Base-by-base conservation (phyloP, 2,797 vertebrate species). In the Sebastiscus tertius region DNA sequence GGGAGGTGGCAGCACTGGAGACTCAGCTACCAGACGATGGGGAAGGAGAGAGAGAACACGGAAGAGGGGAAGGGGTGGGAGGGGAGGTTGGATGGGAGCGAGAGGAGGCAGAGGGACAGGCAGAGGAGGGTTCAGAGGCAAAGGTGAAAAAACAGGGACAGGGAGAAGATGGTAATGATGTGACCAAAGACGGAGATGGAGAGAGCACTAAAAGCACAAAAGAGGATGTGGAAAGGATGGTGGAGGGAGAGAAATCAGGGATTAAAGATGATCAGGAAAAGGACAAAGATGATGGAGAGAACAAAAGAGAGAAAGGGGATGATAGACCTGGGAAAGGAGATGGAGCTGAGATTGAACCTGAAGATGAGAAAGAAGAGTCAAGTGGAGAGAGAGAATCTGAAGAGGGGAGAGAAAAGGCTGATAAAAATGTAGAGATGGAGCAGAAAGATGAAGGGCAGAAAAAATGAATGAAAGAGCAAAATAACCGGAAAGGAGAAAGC, bases 101-200 rank as follows among this genome's bases (percentile, higher is more conserved):
- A 80, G 92, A 92, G 20, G 89, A 95, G 71, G 85, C 80, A 49
- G 88, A 91, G 39, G 91, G 87, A 58, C 87, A 93, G 59, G 91
- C 88, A 75, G 89, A 85, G 65, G 79, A 73, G 29, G 63, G 59
- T 7, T 72, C 39, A 12, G 64, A 83, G 26, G 16, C 5, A 34
- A 77, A 85, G 26, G 26, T 8, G 8, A 68, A 56, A 33, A 83
- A 77, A 73, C 69, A 69, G 13, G 66, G 49, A 52, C 68, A 71
- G 11, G 79, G 66, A 64, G 77, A 80, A 12, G 81, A 86, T 27
- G 60, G 49, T 10, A 72, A 72, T 22, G 70, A 88, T 54, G 77
- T 92, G 52, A 65, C 80, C 66, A 92, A 89, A 64, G 88, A 93
- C 46, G 88, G 89, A 33, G 91, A 87, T 22, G 85, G 89, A 39